These are phyloP conservation scores for Actinopyga echinites DNA, from an alignment of 53 echinoderm and acorn worm genomes.

Conservation along the genomic window DNA sequence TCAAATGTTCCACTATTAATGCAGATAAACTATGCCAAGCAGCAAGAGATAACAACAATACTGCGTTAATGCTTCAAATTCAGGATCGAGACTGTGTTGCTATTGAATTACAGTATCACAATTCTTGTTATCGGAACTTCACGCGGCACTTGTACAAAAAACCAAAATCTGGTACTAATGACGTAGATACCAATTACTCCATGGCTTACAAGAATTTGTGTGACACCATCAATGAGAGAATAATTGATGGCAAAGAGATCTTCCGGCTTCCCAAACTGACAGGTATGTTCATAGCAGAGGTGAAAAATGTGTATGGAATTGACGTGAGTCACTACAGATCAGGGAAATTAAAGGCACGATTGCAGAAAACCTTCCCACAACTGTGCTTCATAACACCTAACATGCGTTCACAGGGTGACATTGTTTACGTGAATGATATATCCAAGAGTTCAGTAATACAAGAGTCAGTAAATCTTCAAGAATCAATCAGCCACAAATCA, in stretches of 20 bases:
- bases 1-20: too few species aligned
- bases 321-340: not conserved
- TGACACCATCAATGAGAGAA: not conserved
- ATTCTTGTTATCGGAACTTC: conserved; percentile 6
- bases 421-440: too few species aligned
- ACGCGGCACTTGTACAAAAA: conserved; percentile 5
- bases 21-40: too few species aligned
- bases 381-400: not conserved
- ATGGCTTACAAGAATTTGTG: not conserved
- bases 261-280: conserved; percentile 8
- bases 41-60: too few species aligned
- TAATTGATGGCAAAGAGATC: conserved; percentile 1
- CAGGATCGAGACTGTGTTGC: too few species aligned
- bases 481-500: too few species aligned
- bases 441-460: too few species aligned
- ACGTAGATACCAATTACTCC: not conserved
- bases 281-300: not conserved
- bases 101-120: not conserved
- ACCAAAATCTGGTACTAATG: not conserved
- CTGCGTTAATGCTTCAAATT: too few species aligned
- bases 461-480: too few species aligned
- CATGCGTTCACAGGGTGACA: too few species aligned
- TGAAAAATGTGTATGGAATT: not conserved
- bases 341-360: not conserved
- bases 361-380: conserved; percentile 14